Evolutionary conservation across 1,140 invertebrate genomes (phyloP).

Genomic region (Drosophila cardini): DNA sequence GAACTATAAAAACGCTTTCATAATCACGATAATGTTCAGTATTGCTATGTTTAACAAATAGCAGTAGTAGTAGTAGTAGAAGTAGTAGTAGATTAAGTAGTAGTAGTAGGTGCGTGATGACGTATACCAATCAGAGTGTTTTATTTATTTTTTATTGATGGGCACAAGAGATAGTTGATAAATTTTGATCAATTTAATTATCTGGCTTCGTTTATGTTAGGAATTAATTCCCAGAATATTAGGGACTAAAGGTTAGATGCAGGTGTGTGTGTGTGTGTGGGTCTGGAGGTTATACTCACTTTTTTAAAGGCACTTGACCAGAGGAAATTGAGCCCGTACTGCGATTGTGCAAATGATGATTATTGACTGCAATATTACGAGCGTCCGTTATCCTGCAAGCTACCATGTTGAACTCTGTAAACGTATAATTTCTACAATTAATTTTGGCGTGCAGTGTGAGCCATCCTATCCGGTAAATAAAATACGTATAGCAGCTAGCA

Average conservation of each 20-base stretch:
- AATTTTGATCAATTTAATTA: constrained; percentile 32
- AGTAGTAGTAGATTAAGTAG: constrained; percentile 15
- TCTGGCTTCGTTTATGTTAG: background rate
- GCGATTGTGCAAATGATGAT: constrained; percentile 85
- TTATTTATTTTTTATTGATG: constrained; percentile 34
- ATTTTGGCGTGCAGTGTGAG: constrained; percentile 85
- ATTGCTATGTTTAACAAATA: constrained; percentile 75
- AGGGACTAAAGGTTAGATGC: no score
- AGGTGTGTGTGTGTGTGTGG: background rate
- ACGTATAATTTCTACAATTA: constrained; percentile 88
- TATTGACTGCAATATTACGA: constrained; percentile 92
- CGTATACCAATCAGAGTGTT: constrained; percentile 61
- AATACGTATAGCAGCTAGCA: constrained; percentile 70
- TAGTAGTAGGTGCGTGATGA: constrained; percentile 46
- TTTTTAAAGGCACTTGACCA: constrained; percentile 99
- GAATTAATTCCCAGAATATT: background rate
- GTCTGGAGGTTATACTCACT: constrained; percentile 88
- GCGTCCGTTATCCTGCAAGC: constrained; percentile 96
- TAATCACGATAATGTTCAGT: constrained; percentile 89
- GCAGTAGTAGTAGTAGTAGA: constrained; percentile 25
- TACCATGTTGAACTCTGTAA: constrained; percentile 98
- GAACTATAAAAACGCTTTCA: constrained; percentile 91
- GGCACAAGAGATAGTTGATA: constrained; percentile 39
- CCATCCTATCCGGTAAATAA: constrained; percentile 83
- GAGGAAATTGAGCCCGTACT: constrained; percentile 87